phyloP scores from a whole-genome alignment of 2,888 invertebrate genomes.

The Agonopterix arenella region DNA sequence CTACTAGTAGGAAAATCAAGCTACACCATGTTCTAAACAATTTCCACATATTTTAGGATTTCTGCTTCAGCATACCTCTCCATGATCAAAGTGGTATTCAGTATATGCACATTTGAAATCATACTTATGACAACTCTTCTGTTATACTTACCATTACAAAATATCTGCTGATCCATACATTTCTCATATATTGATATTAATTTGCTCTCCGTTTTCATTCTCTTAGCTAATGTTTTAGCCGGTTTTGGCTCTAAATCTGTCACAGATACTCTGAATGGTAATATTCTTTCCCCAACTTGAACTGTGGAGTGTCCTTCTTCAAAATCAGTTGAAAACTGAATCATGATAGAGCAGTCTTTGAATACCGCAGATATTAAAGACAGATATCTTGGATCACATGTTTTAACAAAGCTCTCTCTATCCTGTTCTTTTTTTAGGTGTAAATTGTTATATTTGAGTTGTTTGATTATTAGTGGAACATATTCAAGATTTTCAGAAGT shows the following conservation, averaged over 20 bases:
- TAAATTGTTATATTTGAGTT: constrained; percentile 26
- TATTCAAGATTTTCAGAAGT: constrained; percentile 26
- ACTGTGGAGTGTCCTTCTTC: constrained; percentile 30
- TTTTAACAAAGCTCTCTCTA: constrained; percentile 28
- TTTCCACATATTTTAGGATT: too few species aligned
- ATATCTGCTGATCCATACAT: neutral
- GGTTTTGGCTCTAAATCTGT: constrained; percentile 84
- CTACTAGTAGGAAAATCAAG: too few species aligned
- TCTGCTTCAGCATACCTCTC: too few species aligned
- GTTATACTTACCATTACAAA: too few species aligned
- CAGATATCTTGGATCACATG: constrained; percentile 25
- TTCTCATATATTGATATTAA: constrained; percentile 41
- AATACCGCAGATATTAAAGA: constrained; percentile 79
- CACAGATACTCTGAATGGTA: constrained; percentile 74
- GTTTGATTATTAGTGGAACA: constrained; percentile 34
- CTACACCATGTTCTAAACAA: too few species aligned
- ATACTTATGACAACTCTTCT: too few species aligned
- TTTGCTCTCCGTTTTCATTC: constrained; percentile 41
- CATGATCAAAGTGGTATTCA: too few species aligned
- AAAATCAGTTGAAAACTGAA: constrained; percentile 58
- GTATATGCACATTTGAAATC: too few species aligned
- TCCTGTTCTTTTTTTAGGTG: constrained; percentile 25
- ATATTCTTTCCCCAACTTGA: constrained; percentile 40
- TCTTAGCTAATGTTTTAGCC: constrained; percentile 39
- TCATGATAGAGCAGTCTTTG: constrained; percentile 84